Base-by-base conservation (phyloP, 1,140 invertebrate species). In the Maniola jurtina region DNA sequence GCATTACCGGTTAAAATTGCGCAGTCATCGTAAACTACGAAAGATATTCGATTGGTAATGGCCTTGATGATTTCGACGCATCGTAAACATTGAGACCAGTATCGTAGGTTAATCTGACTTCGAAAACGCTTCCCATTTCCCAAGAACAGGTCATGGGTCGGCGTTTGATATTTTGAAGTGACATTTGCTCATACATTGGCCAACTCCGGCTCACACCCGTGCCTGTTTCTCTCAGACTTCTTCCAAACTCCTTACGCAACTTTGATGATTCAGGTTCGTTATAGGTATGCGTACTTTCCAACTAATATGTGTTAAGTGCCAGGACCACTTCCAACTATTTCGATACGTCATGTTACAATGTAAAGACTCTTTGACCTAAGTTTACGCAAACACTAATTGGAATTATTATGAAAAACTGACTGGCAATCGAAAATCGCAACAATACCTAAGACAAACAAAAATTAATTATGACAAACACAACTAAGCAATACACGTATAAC, bases 151-250 rank as follows among this genome's bases (percentile, higher is more conserved):
- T 84, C 78, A 79, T 64, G 73, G 80, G 84, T 85, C 83, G 72
- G 13, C 63, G 74, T 77, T 77, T 86, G 83, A 80, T 87, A 87
- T 88, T 88, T 86, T 79, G 66, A 74, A 73, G 76, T 73, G 83
- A 84, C 83, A 87, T 87, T 88, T 86, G 72, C 78, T 71, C 74
- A 81, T 72, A 76, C 70, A 72, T 84, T 84, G 70, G 81, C 78
- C 66, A 85, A 85, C 74, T 64, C 61, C 68, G 58, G 52, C 71
- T 73, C 66, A 82, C 81, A 76, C 76, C 73, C 70, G 76, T 73
- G 71, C 66, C 69, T 68, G 70, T 35, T 62, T 66, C 58, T 57
- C 62, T 71, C 64, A 71, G 62, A 72, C 64, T 70, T 78, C 71
- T 80, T 79, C 77, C 72, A 77, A 58, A 69, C 45, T 50, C 50